Conservation (phyloP, 2,113 vertebrate species). For the Herpetotheres cachinnans region DNA sequence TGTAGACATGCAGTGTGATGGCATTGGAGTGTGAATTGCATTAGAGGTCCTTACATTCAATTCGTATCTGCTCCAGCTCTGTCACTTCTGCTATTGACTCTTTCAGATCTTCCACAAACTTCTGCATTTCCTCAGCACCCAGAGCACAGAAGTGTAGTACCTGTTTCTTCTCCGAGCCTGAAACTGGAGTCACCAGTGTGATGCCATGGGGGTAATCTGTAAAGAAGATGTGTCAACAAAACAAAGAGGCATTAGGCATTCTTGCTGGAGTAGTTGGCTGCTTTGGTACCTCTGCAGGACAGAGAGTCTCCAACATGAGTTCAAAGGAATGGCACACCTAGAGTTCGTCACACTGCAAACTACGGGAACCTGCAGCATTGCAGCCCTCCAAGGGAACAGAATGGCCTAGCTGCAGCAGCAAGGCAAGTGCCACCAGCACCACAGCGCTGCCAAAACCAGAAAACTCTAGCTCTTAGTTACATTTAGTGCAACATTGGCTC, state of each 20-base stretch:
- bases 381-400: background rate
- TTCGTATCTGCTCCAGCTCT: slow-evolving; percentile 98
- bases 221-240: slow-evolving; percentile 18
- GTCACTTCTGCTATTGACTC: slow-evolving; percentile 96
- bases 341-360: background rate
- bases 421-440: background rate
- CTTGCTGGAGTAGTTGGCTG: background rate
- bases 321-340: background rate
- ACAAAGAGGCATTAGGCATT: background rate
- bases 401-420: background rate
- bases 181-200: slow-evolving; percentile 92
- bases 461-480: background rate
- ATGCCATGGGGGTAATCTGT: slow-evolving; percentile 98
- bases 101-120: slow-evolving; percentile 95
- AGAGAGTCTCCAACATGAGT: background rate
- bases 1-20: background rate
- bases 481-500: background rate
- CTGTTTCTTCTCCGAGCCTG: slow-evolving; percentile 96
- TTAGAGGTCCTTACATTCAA: slow-evolving; percentile 87
- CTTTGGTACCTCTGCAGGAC: background rate
- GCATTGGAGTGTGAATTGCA: background rate
- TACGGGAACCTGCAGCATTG: background rate
- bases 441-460: background rate
- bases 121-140: slow-evolving; percentile 93
- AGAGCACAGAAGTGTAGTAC: slow-evolving; percentile 95